Evolutionary conservation across 1,140 invertebrate species (phyloP).

Genomic region (Hypothenemus hampei): DNA sequence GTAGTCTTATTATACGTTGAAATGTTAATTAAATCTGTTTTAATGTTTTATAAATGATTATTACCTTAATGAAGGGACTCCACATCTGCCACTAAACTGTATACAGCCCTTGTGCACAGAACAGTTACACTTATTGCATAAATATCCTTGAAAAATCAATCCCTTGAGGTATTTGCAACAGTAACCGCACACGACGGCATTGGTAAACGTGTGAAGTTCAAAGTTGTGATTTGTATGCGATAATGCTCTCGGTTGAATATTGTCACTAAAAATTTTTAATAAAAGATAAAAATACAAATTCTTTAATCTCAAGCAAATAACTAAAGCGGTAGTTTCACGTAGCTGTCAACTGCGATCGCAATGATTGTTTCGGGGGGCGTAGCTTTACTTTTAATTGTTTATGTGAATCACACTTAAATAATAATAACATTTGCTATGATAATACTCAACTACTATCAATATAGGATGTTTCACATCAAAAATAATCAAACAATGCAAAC

Average conservation of each 20-base stretch:
- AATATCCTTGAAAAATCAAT: constrained; percentile 74
- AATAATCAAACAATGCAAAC: too few relatives aligned
- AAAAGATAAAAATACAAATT: neutral
- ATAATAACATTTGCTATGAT: too few relatives aligned
- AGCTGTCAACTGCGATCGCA: neutral
- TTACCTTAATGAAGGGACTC: neutral
- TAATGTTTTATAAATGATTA: too few relatives aligned
- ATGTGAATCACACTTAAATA: too few relatives aligned
- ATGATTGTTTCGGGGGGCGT: too few relatives aligned
- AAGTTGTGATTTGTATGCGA: constrained; percentile 81
- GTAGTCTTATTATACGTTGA: too few relatives aligned
- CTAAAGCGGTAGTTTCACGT: neutral
- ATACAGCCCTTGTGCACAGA: constrained; percentile 76
- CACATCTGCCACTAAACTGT: constrained; percentile 29
- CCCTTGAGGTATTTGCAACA: constrained; percentile 89
- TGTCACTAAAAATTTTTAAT: constrained; percentile 62
- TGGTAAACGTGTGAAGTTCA: constrained; percentile 80
- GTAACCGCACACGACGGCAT: constrained; percentile 71
- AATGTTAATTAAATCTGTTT: too few relatives aligned
- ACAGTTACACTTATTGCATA: constrained; percentile 67
- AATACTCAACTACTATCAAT: too few relatives aligned
- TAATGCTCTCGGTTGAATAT: constrained; percentile 75
- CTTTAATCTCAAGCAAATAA: too few relatives aligned
- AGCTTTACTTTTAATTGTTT: too few relatives aligned
- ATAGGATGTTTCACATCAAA: too few relatives aligned